These are phyloP conservation scores for Delphinus delphis DNA, from an alignment of 2,113 vertebrate genomes.

Conservation along the genomic window DNA sequence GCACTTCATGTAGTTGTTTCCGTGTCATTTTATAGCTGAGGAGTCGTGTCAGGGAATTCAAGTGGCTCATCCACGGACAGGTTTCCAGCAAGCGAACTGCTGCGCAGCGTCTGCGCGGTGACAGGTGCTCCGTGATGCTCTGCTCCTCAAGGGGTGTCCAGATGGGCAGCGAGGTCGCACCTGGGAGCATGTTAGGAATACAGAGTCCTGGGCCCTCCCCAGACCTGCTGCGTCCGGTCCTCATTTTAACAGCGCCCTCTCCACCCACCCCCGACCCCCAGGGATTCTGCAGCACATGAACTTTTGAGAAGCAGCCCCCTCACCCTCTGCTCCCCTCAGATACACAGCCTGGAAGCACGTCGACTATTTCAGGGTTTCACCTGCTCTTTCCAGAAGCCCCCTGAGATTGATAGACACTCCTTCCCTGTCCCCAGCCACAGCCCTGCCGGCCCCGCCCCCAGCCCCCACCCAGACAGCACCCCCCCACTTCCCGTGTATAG, in stretches of 20 bases:
- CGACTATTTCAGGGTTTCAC: not conserved
- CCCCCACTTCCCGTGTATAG: not conserved
- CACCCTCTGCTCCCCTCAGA: not conserved
- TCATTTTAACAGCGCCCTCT: not conserved
- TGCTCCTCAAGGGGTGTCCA: not conserved
- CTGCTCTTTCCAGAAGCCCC: not conserved
- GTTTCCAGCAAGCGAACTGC: not conserved
- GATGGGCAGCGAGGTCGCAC: not conserved
- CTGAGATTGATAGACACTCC: not conserved
- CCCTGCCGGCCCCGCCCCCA: not conserved
- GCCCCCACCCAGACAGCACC: too few relatives aligned
- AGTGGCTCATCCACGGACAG: not conserved
- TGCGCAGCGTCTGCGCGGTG: rapidly evolving
- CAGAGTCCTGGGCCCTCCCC: not conserved
- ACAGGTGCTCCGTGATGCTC: not conserved
- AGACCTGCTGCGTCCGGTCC: not conserved
- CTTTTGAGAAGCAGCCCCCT: not conserved
- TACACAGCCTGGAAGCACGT: not conserved
- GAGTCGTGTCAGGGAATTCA: not conserved
- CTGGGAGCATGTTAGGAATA: not conserved
- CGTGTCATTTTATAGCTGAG: not conserved
- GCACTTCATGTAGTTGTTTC: not conserved
- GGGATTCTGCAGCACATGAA: not conserved
- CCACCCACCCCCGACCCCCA: too few relatives aligned
- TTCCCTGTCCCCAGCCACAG: not conserved